phyloP scores from a whole-genome alignment of 2,888 invertebrate genomes.

The Malthinus flaveolus region DNA sequence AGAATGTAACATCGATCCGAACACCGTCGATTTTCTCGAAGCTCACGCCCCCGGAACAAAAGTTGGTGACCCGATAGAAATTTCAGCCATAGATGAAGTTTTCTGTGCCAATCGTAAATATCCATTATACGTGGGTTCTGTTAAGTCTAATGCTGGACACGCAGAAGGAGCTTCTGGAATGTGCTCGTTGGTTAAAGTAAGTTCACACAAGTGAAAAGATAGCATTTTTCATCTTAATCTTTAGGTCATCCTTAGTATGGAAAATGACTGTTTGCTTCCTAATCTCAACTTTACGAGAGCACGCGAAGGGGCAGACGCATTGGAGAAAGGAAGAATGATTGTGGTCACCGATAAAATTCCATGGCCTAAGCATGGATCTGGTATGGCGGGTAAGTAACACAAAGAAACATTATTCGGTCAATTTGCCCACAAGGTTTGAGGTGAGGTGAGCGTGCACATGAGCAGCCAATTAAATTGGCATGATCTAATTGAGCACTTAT shows the following conservation, averaged over 20 bases:
- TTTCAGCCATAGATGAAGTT: slow-evolving; percentile 78
- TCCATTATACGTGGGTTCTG: slow-evolving; percentile 83
- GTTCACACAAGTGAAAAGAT: background rate
- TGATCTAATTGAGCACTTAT: no score
- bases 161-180: slow-evolving; percentile 85
- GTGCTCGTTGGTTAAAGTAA: slow-evolving; percentile 19
- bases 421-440: no score
- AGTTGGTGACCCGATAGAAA: slow-evolving; percentile 92
- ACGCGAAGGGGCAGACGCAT: slow-evolving; percentile 60
- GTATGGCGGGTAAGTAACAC: background rate
- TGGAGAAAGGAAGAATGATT: slow-evolving; percentile 64
- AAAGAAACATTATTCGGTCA: no score
- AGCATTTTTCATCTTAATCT: background rate
- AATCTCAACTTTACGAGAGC: slow-evolving; percentile 73
- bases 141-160: slow-evolving; percentile 95
- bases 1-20: slow-evolving; percentile 72
- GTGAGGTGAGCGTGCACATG: slow-evolving; percentile 38
- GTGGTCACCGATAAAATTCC: slow-evolving; percentile 75
- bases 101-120: slow-evolving; percentile 75
- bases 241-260: slow-evolving; percentile 71
- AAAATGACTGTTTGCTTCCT: slow-evolving; percentile 78
- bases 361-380: slow-evolving; percentile 53
- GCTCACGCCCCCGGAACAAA: slow-evolving; percentile 84
- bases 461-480: no score
- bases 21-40: slow-evolving; percentile 76